Evolutionary conservation across 2,888 invertebrate species (phyloP), one percentile per base, ranked within the genome.

Genomic region (Diarsia mendica): DNA sequence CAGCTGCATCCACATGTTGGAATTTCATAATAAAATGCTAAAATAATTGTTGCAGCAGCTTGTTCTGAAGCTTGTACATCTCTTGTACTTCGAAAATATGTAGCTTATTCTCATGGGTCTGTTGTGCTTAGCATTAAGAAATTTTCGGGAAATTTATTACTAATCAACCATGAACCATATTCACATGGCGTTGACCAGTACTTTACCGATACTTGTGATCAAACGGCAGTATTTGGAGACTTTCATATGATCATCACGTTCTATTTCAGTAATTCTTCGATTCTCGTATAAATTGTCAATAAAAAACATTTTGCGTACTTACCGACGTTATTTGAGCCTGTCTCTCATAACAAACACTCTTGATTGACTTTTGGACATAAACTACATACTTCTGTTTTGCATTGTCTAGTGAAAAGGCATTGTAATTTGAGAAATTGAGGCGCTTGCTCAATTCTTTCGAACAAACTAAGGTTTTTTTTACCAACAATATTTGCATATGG

Each of bases 351-450:
- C 33, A 65, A 61, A 55, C 44, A n/a, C 33, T 49, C 3, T 51
- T 44, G 18, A 55, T 68, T 68, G 53, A 46, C 75, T 51, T 60
- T 23, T 18, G n/a, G 18, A 23, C 48, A 75, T 49, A 51, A 55
- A 73, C 53, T 9, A 13, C 15, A n/a, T n/a, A n/a, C n/a, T n/a
- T 49, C 11, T 15, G 28, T 15, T 79, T 74, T 28, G 2, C 33
- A 28, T 51, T 46, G 11, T 1, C n/a, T 49, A 55, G 51, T 51
- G 39, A 74, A 67, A 64, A 58, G 13, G 11, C 75, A 75, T 79
- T 80, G 28, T 70, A 80, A 83, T 84, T 84, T 71, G 67, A 73
- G 68, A 83, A 84, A 77, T 69, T 77, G 61, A 53, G 15, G 63
- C 44, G 58, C 49, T 80, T 72, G 66, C 55, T 74, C 20, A 72